Conservation (phyloP, 2,888 invertebrate genomes). For the Endotricha flammealis region DNA sequence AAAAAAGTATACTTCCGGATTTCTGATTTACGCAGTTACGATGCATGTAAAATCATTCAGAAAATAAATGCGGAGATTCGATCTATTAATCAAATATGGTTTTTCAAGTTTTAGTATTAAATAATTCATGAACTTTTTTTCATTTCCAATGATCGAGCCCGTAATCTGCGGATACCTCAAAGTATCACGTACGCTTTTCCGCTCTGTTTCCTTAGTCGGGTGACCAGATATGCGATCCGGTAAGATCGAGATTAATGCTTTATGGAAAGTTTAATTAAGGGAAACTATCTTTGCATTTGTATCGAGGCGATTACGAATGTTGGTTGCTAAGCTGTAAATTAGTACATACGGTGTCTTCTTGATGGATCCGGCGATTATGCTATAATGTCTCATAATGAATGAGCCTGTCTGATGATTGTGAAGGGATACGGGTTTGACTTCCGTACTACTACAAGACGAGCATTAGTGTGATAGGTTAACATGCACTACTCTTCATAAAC, state of each 20-base stretch:
- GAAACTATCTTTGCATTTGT: neutral
- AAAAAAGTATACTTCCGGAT: too few relatives aligned
- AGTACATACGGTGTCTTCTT: neutral
- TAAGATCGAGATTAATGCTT: slow-evolving; percentile 1
- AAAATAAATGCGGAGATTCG: too few relatives aligned
- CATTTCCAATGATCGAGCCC: neutral
- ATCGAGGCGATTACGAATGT: neutral
- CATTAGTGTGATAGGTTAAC: too few relatives aligned
- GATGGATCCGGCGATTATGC: neutral
- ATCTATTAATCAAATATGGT: too few relatives aligned
- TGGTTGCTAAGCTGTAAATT: neutral
- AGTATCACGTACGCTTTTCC: slow-evolving; percentile 6
- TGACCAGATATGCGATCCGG: slow-evolving; percentile 1
- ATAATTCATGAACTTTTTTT: too few relatives aligned
- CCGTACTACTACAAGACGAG: too few relatives aligned
- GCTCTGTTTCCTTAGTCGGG: slow-evolving; percentile 10
- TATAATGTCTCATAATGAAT: neutral
- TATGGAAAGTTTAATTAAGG: neutral
- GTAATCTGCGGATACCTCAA: neutral
- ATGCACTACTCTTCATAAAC: too few relatives aligned
- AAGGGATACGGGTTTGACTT: neutral
- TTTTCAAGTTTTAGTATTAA: too few relatives aligned
- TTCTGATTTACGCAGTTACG: too few relatives aligned
- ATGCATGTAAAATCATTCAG: too few relatives aligned
- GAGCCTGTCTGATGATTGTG: neutral